Percentiles rank a stretch among this genome's conserved stretches.
phyloP scores from a whole-genome alignment of 2,797 vertebrate species.

The Sebastes vulpes region DNA sequence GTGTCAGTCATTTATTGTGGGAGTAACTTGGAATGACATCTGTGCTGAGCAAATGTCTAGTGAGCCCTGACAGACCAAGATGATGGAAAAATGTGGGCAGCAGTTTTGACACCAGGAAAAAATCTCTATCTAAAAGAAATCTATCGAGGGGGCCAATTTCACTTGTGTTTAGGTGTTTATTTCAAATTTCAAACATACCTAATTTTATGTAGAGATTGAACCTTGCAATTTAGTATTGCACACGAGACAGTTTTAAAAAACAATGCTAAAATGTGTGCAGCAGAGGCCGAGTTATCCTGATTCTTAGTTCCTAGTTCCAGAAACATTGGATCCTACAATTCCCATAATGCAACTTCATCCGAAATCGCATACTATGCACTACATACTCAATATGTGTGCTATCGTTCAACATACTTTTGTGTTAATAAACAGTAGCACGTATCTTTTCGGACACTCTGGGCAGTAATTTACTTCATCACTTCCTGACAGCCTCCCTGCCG shows the following conservation, averaged over 20 bases:
- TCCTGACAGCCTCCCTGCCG: no score
- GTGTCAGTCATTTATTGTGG: slow-evolving; percentile 22
- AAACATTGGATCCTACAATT: background rate
- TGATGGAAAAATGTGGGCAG: background rate
- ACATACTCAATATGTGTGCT: no score
- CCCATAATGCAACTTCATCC: background rate
- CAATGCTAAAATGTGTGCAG: background rate
- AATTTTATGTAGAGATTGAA: background rate
- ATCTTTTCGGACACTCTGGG: no score
- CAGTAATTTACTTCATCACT: accelerated
- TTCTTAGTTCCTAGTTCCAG: background rate
- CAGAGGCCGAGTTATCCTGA: background rate
- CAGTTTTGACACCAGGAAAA: background rate
- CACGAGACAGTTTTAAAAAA: background rate
- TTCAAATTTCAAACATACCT: background rate
- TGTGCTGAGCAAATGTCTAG: slow-evolving; percentile 7
- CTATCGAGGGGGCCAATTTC: background rate
- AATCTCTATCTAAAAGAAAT: background rate
- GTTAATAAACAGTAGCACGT: no score
- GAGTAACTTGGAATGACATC: background rate
- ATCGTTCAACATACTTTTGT: no score
- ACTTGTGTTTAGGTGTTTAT: background rate
- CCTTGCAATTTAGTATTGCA: background rate
- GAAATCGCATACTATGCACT: no score
- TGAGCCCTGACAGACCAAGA: background rate